Base-by-base conservation (phyloP, 2,113 vertebrate genomes). In the Sterrhoptilus dennistouni region DNA sequence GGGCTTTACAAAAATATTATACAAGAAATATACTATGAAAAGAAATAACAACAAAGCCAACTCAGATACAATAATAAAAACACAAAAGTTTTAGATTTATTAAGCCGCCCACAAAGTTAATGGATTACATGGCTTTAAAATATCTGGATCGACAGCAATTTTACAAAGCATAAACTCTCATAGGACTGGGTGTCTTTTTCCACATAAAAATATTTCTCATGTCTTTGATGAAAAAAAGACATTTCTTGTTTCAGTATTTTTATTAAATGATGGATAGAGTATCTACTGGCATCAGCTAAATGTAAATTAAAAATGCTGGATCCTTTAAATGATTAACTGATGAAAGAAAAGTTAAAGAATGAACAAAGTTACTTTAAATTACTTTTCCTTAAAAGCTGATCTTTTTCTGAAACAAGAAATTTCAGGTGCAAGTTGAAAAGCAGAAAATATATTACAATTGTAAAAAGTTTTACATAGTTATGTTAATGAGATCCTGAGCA, bases 31-130 rank as follows among this genome's bases (percentile, higher is more conserved):
- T 98, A 98, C 97, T 91, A 97, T 98, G 95, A 97, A 98, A 97
- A 98, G 96, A 97, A 97, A 97, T 94, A 97, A 97, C 95, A 97
- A 96, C 96, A 95, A 96, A 97, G 96, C 93, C 97, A 98, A 98
- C 97, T 98, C 95, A 98, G 97, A 95, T 98, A 98, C 98, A 97
- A 97, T 97, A 98, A 97, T 97, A 97, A 97, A 96, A 98, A 98
- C 98, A 98, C 97, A 97, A 97, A 95, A 96, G 80, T 95, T 97
- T 97, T 98, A 97, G 93, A 95, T 98, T 98, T 98, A 98, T 98
- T 98, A 98, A 99, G 98, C 98, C 98, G 98, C 98, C 98, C 97
- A 98, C 98, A 98, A 98, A 98, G 98, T 98, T 98, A 98, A 98
- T 97, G 98, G 97, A 98, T 97, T 98, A 98, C 98, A 99, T 98